Conservation (phyloP, 2,888 invertebrate species). For the Julus scanicus region DNA sequence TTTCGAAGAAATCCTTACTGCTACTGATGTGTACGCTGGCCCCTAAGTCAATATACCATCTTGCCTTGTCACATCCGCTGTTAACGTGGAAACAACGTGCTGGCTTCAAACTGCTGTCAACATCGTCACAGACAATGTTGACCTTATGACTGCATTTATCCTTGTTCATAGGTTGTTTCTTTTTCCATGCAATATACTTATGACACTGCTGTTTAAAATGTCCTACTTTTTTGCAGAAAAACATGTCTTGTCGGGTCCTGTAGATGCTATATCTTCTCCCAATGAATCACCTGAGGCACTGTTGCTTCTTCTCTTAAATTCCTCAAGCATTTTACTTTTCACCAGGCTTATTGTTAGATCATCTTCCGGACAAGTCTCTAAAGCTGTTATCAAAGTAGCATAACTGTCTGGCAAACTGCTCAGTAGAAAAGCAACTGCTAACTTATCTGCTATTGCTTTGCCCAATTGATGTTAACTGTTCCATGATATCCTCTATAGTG, state of each 20-base stretch:
- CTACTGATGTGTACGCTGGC: not conserved
- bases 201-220: not conserved
- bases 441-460: not conserved
- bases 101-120: not conserved
- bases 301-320: not conserved
- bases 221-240: not conserved
- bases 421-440: no score
- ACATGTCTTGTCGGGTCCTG: not conserved
- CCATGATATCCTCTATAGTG: not conserved
- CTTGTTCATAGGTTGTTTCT: not conserved
- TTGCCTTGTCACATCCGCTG: not conserved
- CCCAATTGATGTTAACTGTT: not conserved
- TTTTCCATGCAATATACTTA: not conserved
- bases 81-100: not conserved
- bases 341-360: not conserved
- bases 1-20: not conserved
- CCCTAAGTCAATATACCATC: not conserved
- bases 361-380: no score
- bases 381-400: no score
- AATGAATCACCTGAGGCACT: not conserved
- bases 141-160: not conserved
- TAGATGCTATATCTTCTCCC: not conserved
- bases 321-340: not conserved
- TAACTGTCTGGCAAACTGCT: no score
- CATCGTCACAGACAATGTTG: not conserved